These are phyloP conservation scores for Anguilla anguilla DNA, from an alignment of 2,797 vertebrate genomes.

Conservation along the genomic window DNA sequence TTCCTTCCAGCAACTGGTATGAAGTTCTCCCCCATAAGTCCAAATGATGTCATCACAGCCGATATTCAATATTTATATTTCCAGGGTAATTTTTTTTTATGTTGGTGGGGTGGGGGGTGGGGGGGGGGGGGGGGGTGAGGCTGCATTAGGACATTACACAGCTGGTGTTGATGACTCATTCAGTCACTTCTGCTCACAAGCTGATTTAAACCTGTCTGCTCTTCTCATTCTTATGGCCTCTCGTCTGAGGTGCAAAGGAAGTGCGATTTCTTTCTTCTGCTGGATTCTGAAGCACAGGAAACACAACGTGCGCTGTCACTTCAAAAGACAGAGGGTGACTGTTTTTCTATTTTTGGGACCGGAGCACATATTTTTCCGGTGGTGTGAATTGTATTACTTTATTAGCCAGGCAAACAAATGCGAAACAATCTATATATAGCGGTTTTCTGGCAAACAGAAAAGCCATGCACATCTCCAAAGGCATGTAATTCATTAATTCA, in stretches of 20 bases:
- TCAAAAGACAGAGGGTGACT: background rate
- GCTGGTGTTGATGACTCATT: constrained; percentile 10
- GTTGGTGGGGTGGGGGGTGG: background rate
- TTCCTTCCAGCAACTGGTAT: too few relatives aligned
- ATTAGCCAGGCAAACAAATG: background rate
- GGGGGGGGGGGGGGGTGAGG: background rate
- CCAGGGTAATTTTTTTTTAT: too few relatives aligned
- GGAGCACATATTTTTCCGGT: background rate
- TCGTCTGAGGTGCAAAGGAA: background rate
- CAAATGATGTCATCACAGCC: too few relatives aligned
- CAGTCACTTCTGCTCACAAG: background rate
- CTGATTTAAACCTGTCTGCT: constrained; percentile 9
- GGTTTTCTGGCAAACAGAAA: background rate
- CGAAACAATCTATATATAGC: background rate
- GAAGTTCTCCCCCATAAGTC: too few relatives aligned
- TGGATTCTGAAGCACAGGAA: background rate
- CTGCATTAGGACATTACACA: background rate
- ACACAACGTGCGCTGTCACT: background rate
- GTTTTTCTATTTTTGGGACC: too few relatives aligned
- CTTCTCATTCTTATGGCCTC: background rate
- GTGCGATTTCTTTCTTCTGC: background rate
- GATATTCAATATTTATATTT: too few relatives aligned
- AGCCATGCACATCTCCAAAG: background rate
- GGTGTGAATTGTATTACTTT: background rate
- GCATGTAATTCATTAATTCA: background rate